phyloP scores from a whole-genome alignment of 2,113 vertebrate species.

The Sylvilagus bachmani region DNA sequence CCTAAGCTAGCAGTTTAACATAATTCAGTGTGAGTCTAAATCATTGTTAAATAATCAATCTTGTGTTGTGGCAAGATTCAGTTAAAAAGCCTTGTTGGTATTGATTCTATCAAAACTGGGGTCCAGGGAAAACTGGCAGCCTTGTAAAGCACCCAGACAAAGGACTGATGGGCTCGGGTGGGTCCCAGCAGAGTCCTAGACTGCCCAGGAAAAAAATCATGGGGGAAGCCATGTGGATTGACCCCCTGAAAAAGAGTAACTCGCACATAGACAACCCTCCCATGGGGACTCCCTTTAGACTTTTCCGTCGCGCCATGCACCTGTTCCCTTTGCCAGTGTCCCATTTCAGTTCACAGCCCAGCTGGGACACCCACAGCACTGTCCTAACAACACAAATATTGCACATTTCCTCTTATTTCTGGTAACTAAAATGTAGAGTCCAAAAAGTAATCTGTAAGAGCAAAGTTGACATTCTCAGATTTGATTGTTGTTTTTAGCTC shows the following conservation, averaged over 20 bases:
- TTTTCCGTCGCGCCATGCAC: background rate
- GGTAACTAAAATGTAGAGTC: too few species aligned
- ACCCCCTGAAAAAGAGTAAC: background rate
- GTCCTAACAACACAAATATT: background rate
- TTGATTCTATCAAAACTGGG: background rate
- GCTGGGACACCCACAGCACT: background rate
- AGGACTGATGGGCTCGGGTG: background rate
- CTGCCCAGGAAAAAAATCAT: background rate
- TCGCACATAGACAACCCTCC: background rate
- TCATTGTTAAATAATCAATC: slow-evolving; percentile 51
- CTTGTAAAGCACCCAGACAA: background rate
- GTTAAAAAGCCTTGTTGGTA: background rate
- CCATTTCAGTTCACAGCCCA: background rate
- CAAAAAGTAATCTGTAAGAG: too few species aligned
- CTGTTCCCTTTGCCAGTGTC: background rate
- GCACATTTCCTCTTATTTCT: too few species aligned
- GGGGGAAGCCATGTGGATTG: background rate
- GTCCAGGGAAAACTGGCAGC: background rate
- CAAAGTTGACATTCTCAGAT: too few species aligned
- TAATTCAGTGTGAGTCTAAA: slow-evolving; percentile 50
- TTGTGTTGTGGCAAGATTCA: background rate
- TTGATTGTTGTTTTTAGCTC: too few species aligned
- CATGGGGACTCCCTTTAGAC: background rate
- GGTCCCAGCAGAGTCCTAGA: background rate
- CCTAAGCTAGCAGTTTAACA: slow-evolving; percentile 40